Evolutionary conservation across 1,140 invertebrate genomes (phyloP), one percentile per base, ranked within the genome.

Genomic region (Callitettix versicolor): DNA sequence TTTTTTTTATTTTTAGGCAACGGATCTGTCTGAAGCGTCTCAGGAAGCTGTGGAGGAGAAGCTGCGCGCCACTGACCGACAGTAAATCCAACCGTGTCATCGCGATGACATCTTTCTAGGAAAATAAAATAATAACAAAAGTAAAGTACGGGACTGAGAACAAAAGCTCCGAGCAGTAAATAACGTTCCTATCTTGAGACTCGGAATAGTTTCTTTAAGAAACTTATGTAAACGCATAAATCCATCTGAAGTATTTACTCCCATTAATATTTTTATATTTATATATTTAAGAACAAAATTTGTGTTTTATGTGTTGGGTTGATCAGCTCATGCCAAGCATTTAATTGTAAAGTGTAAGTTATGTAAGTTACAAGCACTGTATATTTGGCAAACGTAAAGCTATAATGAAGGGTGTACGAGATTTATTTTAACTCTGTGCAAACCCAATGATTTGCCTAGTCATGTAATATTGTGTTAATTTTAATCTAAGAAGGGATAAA

Each of bases 31-130:
- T 60, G 90, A 92, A 77, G 88, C 89, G 61, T 90, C 88, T 56
- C 84, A 88, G 64, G 88, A 92, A 72, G 86, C 88, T 62, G 89
- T 94, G 53, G 89, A 93, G 71, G 88, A 92, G 68, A 92, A 93
- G 72, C 79, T 93, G 62, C 84, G 90, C 74, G 84, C 88, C 69
- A 93, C 87, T 63, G 89, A 93, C 75, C 87, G 90, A 76, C 87
- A 91, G 79, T 92, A 89, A 77, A 40, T 34, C 18, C 38, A 17
- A 36, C 3, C 42, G 26, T 4, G 26, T 30, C 26, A 30, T 30
- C 26, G 26, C 26, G 26, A 30, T 30, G 26, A 30, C 17, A 36
- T 5, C 34, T 5, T 34, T 51, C 48, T 51, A 51, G 48, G 48
- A 51, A 51, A 51, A 51, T 30, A 30, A 3, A 30, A 51, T 51